Evolutionary conservation across 2,888 invertebrate species (phyloP), one percentile per base, ranked within the genome.

Genomic region (Thysanoteuthis rhombus): DNA sequence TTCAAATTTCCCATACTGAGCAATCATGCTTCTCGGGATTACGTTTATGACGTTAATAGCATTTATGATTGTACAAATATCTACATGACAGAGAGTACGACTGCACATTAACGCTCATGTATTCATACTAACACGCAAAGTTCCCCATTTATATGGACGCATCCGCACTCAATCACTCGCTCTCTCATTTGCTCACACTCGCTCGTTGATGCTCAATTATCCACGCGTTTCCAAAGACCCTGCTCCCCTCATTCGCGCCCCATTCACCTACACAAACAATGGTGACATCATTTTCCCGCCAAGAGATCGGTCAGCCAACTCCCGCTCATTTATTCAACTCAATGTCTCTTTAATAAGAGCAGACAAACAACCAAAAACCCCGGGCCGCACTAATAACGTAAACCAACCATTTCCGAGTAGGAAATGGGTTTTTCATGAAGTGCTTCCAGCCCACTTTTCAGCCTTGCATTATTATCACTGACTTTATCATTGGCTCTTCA

Each of bases 261-360:
- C n/a, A n/a, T 12, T 25, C 3, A 75, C n/a, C 75, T 36, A 16
- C n/a, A n/a, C 75, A 75, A 75, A 75, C n/a, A 75, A 75, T 75
- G n/a, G 75, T 75, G 75, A 75, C 75, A 75, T 75, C 75, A 75
- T n/a, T 75, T 75, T 75, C 10, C n/a, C 75, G 75, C 75, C n/a
- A n/a, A n/a, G 75, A 10, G n/a, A 75, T 75, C 75, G n/a, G 1
- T 36, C 75, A 75, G 12, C 75, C n/a, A 36, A 12, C 75, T 36
- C 75, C 75, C 75, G 36, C 10, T 75, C 75, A 75, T 75, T 12
- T 75, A 75, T 75, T 75, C 75, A 75, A 75, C 75, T 75, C 75
- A 75, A 75, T 75, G 75, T 75, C 75, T 75, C 75, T 75, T 75
- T 75, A 75, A 75, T n/a, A 75, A 75, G 75, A 75, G 75, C n/a